Percentiles rank a stretch among this genome's conserved stretches.
Conservation (phyloP, 2,797 vertebrate species). For the Bradypodion ventrale region DNA sequence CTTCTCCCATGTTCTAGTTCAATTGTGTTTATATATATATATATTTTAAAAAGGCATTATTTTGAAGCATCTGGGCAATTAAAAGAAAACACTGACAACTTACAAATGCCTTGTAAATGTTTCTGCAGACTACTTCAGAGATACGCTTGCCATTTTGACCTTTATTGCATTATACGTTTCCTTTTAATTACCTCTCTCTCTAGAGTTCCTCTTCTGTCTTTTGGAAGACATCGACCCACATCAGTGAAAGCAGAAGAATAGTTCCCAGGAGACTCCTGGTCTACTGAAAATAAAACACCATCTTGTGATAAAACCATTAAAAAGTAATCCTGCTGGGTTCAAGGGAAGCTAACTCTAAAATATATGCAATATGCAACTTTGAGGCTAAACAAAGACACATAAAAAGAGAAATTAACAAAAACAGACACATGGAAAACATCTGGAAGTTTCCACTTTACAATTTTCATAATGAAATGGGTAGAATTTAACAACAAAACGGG, state of each 20-base stretch:
- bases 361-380: not conserved
- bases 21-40: not conserved
- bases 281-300: slow-evolving; percentile 75
- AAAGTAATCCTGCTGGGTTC: slow-evolving; percentile 27
- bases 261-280: slow-evolving; percentile 86
- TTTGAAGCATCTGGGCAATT: slow-evolving; percentile 6
- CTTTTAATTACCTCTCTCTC: slow-evolving; percentile 89
- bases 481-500: slow-evolving; percentile 8
- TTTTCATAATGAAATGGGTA: not conserved
- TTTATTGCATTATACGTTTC: not conserved
- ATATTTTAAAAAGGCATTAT: not conserved
- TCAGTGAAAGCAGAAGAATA: slow-evolving; percentile 83
- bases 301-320: slow-evolving; percentile 36
- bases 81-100: slow-evolving; percentile 5
- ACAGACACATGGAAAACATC: slow-evolving; percentile 20
- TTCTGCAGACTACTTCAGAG: slow-evolving; percentile 23
- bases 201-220: slow-evolving; percentile 86
- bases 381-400: not conserved
- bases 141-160: not conserved
- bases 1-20: not conserved
- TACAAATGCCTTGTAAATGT: slow-evolving; percentile 18
- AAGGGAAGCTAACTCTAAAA: slow-evolving; percentile 22
- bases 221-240: slow-evolving; percentile 80
- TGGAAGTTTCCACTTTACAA: slow-evolving; percentile 1
- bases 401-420: slow-evolving; percentile 26